A percentile compares a stretch with the other conserved stretches of the same genome.
Evolutionary conservation across 1,140 invertebrate species (phyloP).

Genomic region (Dufourea novaeangliae): DNA sequence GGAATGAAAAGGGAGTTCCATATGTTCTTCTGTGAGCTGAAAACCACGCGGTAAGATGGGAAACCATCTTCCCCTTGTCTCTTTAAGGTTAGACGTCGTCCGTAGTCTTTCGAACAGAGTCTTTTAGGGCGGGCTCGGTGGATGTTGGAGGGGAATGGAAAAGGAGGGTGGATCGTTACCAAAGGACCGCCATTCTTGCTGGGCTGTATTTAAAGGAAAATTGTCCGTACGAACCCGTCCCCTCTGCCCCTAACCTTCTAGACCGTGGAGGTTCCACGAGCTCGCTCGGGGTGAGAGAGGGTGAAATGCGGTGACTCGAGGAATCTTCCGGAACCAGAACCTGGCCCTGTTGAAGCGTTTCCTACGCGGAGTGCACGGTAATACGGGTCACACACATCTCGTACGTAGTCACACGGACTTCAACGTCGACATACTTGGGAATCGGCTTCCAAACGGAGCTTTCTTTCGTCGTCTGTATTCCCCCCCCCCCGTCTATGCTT

Average conservation of each 20-base stretch:
- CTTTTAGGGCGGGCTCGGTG: constrained; percentile 29
- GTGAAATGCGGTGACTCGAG: constrained; percentile 61
- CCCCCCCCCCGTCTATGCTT: constrained; percentile 22
- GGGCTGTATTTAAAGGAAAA: constrained; percentile 70
- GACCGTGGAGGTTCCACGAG: not conserved
- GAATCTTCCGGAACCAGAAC: constrained; percentile 49
- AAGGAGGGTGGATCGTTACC: constrained; percentile 53
- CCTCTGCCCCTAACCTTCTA: not conserved
- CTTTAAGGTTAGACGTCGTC: constrained; percentile 46
- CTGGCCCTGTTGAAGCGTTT: constrained; percentile 13
- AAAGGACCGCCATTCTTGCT: constrained; percentile 58
- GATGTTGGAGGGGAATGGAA: no score
- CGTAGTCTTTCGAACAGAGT: constrained; percentile 47
- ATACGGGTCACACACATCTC: constrained; percentile 36
- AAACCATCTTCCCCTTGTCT: constrained; percentile 43
- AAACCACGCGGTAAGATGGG: constrained; percentile 39
- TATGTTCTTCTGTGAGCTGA: constrained; percentile 10
- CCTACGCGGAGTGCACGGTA: constrained; percentile 34
- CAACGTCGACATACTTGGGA: not conserved
- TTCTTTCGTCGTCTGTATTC: constrained; percentile 21
- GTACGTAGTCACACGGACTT: constrained; percentile 3
- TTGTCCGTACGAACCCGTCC: constrained; percentile 60
- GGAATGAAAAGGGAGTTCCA: not conserved
- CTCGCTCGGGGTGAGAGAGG: constrained; percentile 31
- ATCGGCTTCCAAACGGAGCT: constrained; percentile 28